Percentiles rank a stretch among this genome's conserved stretches.
These are phyloP conservation scores for Naso thynnoides DNA, from an alignment of 2,797 vertebrate species.

Conservation along the genomic window DNA sequence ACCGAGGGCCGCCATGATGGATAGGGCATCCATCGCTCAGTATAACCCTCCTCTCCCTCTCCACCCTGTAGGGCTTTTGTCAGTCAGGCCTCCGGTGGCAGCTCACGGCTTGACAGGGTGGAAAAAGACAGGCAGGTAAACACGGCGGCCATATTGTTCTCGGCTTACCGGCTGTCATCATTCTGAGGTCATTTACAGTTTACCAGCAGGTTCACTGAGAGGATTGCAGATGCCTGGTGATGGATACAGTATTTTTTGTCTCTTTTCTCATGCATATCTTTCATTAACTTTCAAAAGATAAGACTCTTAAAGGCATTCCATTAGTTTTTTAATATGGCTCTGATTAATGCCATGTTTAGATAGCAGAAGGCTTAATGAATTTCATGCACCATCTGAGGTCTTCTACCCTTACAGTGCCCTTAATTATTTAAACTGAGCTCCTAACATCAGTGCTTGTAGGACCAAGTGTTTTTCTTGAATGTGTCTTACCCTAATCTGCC, in stretches of 20 bases:
- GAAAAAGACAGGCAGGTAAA: conserved; percentile 73
- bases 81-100: conserved; percentile 75
- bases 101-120: conserved; percentile 67
- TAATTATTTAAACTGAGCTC: conserved; percentile 59
- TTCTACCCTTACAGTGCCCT: conserved; percentile 42
- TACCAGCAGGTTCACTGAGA: conserved; percentile 58
- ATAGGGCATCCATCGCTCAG: conserved; percentile 82
- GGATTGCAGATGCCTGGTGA: conserved; percentile 51
- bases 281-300: conserved; percentile 52
- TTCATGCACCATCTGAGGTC: conserved; percentile 48
- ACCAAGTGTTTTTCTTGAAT: conserved; percentile 2
- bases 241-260: conserved; percentile 35
- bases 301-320: conserved; percentile 56
- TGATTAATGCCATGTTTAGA: conserved; percentile 68
- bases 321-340: conserved; percentile 59
- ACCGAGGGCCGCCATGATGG: conserved; percentile 79
- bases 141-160: conserved; percentile 80
- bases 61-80: conserved; percentile 77
- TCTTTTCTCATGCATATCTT: conserved; percentile 46
- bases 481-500: not conserved
- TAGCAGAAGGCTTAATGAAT: conserved; percentile 62
- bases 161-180: conserved; percentile 68
- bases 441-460: conserved; percentile 35
- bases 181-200: conserved; percentile 83
- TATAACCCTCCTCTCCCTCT: conserved; percentile 22